Base-by-base conservation (phyloP, 2,113 vertebrate genomes). In the Aplodontia rufa region DNA sequence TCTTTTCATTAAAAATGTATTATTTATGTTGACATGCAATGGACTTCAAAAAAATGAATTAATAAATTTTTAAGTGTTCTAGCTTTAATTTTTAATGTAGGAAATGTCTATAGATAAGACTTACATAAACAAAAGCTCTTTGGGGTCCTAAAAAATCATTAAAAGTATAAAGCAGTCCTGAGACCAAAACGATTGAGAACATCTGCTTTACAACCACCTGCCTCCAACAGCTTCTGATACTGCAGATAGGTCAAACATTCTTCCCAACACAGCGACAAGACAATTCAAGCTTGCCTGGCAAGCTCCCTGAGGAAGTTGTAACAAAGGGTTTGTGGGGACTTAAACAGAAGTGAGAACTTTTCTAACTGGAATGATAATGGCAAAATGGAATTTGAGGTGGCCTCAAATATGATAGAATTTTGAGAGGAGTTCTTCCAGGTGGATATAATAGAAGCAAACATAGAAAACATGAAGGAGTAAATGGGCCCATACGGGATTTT, bases 1-100 rank as follows among this genome's bases (percentile, higher is more conserved):
- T 53, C 82, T 93, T 87, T 40, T 92, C 24, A 88, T 68, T 85
- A 87, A 87, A 87, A 74, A 75, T 90, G 14, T 86, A 13, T 93
- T 79, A 83, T 72, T 84, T 89, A 80, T 78, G 19, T 76, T 82
- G 76, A 90, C 37, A 91, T 47, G 26, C 51, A 87, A 51, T 69
- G 51, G 49, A 42, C 22, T 93, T 72, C 85, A 45, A 51, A 90
- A 89, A 62, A 90, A 84, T 42, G 32, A 62, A 17, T 32, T 82
- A 94, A 58, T n/a, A 88, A 58, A 71, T 40, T 82, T 87, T 32
- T 6, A 85, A n/a, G 12, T 64, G 71, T 92, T 90, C 32, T 91
- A 47, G 53, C 64, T 89, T 79, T 90, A 71, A 51, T 82, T 92
- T 95, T 88, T 74, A 83, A 71, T 58, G 72, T 84, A 22, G 53